Conservation (phyloP, 2,888 invertebrate genomes). For the Onthophagus sagittarius region DNA sequence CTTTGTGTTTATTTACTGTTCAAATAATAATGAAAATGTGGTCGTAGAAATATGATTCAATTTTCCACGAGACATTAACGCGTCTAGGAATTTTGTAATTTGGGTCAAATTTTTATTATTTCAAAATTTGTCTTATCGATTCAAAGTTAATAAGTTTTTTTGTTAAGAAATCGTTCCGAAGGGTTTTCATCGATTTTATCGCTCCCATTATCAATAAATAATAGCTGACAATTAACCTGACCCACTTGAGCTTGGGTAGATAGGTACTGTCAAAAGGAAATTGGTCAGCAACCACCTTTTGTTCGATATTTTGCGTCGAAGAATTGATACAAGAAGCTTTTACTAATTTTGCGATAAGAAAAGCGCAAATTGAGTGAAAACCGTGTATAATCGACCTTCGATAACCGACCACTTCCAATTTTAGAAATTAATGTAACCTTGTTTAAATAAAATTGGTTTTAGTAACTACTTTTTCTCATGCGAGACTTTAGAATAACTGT, state of each 20-base stretch:
- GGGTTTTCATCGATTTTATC: slow-evolving; percentile 1
- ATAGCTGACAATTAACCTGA: slow-evolving; percentile 12
- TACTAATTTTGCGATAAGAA: neutral
- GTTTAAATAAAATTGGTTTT: neutral
- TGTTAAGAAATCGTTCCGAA: neutral
- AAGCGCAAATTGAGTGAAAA: neutral
- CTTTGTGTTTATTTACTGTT: neutral
- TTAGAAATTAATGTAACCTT: neutral
- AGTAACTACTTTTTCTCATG: neutral
- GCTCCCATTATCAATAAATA: slow-evolving; percentile 7
- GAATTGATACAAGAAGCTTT: neutral
- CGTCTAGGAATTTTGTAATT: too few relatives aligned
- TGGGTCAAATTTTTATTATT: too few relatives aligned
- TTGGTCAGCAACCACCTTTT: neutral
- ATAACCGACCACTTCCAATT: neutral
- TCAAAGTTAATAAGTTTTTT: neutral
- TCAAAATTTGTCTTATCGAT: neutral
- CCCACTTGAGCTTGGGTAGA: neutral
- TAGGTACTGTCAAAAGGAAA: slow-evolving; percentile 4
- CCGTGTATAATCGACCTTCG: neutral
- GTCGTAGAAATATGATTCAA: neutral
- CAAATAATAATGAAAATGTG: neutral
- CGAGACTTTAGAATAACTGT: neutral
- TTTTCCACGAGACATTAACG: neutral
- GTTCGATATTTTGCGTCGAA: neutral